These are phyloP conservation scores for Epinotia bilunana DNA, from an alignment of 2,888 invertebrate species.

Conservation along the genomic window DNA sequence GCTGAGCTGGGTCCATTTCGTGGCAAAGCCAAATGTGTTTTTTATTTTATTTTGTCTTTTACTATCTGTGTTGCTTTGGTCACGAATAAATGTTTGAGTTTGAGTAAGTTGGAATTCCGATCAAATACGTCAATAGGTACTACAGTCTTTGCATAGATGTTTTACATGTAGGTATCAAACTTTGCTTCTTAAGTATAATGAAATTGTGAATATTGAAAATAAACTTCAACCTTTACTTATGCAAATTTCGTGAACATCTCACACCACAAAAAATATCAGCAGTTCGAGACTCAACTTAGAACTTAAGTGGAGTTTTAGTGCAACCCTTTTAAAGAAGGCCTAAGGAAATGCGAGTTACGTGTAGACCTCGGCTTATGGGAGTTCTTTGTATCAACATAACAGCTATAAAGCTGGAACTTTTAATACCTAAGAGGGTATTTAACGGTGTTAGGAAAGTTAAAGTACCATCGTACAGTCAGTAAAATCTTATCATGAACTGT, in stretches of 20 bases:
- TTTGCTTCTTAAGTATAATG: background rate
- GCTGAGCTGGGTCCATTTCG: no score
- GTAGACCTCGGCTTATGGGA: constrained; percentile 40
- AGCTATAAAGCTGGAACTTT: constrained; percentile 37
- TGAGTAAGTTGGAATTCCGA: no score
- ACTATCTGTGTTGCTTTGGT: no score
- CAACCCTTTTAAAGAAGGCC: constrained; percentile 39
- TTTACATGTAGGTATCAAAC: background rate
- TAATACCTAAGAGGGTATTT: constrained; percentile 10
- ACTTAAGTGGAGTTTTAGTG: constrained; percentile 30
- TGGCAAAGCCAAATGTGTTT: no score
- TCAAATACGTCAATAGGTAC: no score
- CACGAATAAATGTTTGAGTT: no score
- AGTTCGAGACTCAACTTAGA: constrained; percentile 17
- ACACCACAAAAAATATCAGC: constrained; percentile 9
- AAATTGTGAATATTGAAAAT: background rate
- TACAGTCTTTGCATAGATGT: no score
- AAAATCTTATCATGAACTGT: background rate
- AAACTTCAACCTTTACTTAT: background rate
- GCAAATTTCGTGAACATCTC: background rate
- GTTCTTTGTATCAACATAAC: constrained; percentile 25
- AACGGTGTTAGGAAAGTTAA: background rate
- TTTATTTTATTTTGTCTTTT: no score
- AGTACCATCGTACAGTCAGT: background rate
- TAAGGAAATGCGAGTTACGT: constrained; percentile 38